A percentile compares a stretch with the other conserved stretches of the same genome.
These are phyloP conservation scores for Nematolebias whitei DNA, from an alignment of 2,113 vertebrate species.

Conservation along the genomic window DNA sequence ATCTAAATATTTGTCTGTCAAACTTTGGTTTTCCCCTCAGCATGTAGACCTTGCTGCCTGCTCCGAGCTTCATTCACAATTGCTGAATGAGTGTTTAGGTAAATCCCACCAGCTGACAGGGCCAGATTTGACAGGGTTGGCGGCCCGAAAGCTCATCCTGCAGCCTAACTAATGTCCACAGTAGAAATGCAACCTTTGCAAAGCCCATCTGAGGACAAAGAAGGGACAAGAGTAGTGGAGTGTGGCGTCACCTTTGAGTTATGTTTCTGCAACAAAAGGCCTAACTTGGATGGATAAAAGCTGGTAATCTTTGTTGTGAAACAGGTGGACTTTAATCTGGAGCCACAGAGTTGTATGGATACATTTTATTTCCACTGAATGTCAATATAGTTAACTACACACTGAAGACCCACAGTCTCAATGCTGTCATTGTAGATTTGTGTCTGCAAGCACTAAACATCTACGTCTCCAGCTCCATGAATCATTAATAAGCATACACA, in stretches of 20 bases:
- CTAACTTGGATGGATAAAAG: conserved; percentile 62
- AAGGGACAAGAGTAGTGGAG: conserved; percentile 32
- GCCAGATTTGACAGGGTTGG: conserved; percentile 65
- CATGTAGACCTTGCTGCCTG: conserved; percentile 18
- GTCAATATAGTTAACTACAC: too few relatives aligned
- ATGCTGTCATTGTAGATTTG: not conserved
- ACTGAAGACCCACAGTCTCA: not conserved
- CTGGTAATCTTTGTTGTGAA: conserved; percentile 65
- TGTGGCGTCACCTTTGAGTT: conserved; percentile 75
- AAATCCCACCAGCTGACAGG: conserved; percentile 74
- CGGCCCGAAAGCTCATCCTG: conserved; percentile 70
- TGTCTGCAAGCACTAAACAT: conserved; percentile 9
- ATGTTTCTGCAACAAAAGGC: conserved; percentile 62
- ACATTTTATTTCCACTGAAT: conserved; percentile 16
- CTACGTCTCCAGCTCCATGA: conserved; percentile 20
- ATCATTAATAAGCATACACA: conserved; percentile 40
- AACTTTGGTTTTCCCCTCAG: conserved; percentile 17
- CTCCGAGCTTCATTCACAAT: conserved; percentile 69
- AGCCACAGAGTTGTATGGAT: conserved; percentile 12
- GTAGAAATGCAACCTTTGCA: conserved; percentile 77
- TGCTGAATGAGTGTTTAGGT: conserved; percentile 79
- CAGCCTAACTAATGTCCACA: conserved; percentile 68
- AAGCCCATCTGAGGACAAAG: conserved; percentile 61
- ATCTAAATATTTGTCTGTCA: not conserved
- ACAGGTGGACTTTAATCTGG: conserved; percentile 32